These are phyloP conservation scores for Nezara viridula DNA, from an alignment of 2,888 invertebrate genomes.

Conservation along the genomic window DNA sequence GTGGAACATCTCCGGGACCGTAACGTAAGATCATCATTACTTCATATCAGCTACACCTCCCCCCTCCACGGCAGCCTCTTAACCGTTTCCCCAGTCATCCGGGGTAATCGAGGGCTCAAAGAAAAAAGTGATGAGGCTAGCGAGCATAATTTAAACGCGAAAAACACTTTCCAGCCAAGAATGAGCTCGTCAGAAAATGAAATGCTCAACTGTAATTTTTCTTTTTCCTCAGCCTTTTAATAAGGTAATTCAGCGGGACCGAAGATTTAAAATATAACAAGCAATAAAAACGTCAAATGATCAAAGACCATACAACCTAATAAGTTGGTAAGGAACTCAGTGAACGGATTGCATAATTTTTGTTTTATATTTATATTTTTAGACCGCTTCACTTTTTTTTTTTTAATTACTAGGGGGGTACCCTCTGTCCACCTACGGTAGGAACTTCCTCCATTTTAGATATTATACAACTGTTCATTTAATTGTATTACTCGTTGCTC, in stretches of 20 bases:
- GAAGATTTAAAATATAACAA: background rate
- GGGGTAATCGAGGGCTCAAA: constrained; percentile 2
- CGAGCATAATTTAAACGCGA: constrained; percentile 23
- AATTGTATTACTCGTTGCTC: too few species aligned
- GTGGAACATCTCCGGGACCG: constrained; percentile 3
- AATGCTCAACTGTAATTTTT: background rate
- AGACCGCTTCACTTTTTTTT: too few species aligned
- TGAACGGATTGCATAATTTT: too few species aligned
- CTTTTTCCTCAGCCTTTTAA: background rate
- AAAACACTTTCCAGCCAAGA: background rate
- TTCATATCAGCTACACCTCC: background rate
- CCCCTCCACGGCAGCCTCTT: background rate
- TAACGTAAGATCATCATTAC: constrained; percentile 1
- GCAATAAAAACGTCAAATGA: too few species aligned
- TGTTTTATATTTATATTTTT: too few species aligned
- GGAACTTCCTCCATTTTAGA: too few species aligned
- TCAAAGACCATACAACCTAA: too few species aligned
- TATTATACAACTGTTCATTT: too few species aligned
- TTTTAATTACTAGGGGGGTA: too few species aligned
- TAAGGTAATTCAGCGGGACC: background rate
- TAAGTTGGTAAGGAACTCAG: too few species aligned
- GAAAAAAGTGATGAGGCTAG: constrained; percentile 32
- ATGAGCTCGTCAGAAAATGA: background rate
- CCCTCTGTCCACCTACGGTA: too few species aligned
- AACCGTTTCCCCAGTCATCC: constrained; percentile 3